Base-by-base conservation (phyloP, 2,888 invertebrate species). In the Stenoptilia bipunctidactyla region DNA sequence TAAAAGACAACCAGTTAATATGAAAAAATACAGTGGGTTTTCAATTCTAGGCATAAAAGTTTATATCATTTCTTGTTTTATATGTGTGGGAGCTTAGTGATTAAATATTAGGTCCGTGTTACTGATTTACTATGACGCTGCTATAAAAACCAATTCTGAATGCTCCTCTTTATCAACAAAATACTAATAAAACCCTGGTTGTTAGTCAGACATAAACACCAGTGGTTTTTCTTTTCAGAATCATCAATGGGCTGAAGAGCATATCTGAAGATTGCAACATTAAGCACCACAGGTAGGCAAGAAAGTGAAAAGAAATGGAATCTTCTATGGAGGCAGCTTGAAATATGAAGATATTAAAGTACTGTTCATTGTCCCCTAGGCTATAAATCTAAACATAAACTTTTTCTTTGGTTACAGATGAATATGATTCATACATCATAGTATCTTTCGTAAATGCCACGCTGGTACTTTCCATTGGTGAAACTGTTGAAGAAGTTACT, bases 401-500 rank as follows among this genome's bases (percentile, higher is more conserved):
- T 30, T 30, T 30, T 10, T 30, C 30, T 10, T 85, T 87, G 88
- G 85, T 92, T 92, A 52, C 92, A 97, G 98, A 98, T 87, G 94
- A 95, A 71, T 98, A 88, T 87, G 99, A 99, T 88, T 96, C 98
- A 40, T 99, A 98, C 87, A 99, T 99, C 88, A 97, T 99, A 73
- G 99, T 99, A 58, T 99, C 99, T 38, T 99, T 99, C 91, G 94
- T 97, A 48, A 88, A 88, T 58, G 99, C 99, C 54, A 99, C 99
- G 12, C 89, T 99, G 62, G 99, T 99, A 49, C 88, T 99, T 60
- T 97, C 97, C 56, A 99, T 99, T 68, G 99, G 99, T 53, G 99
- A 99, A 79, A 99, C 98, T 10, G 99, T 99, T n/a, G 99, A 99
- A 79, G 99, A 99, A 91, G 99, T 99, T 15, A 97, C 98, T 0